Evolutionary conservation across 2,888 invertebrate species (phyloP), one percentile per base, ranked within the genome.

Genomic region (Adineta ricciae): DNA sequence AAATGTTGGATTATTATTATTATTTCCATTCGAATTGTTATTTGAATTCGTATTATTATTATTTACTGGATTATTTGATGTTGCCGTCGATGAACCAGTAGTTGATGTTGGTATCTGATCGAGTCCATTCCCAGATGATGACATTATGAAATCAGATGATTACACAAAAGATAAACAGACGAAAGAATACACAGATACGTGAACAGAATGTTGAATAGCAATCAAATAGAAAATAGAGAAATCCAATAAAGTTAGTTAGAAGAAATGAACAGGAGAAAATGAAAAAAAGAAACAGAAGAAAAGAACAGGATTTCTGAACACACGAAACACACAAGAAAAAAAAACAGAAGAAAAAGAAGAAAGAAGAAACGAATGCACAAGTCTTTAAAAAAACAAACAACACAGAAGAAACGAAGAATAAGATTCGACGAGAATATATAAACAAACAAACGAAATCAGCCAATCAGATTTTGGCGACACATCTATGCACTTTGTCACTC

Each of bases 301-400:
- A 46, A 46, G 46, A 64, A 64, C 64, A 64, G 27, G 32, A 64
- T 64, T 64, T 64, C 32, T 64, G 64, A 64, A 64, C 64, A 64
- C 64, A 64, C 32, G 64, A 64, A 64, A 64, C 64, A 64, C 64
- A 64, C 64, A 64, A 64, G 64, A 64, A 64, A 64, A 64, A 64
- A 64, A 36, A 64, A 32, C 27, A 56, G 32, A 32, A 64, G 32
- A 64, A 64, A 64, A 64, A 64, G 64, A 64, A 64, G 32, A 56
- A 56, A 16, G 32, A 64, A 36, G 64, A 64, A 64, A 32, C 64
- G 64, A 64, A 64, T 27, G 32, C 64, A 27, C 64, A 64, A 19
- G 32, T 32, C 14, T 7, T 27, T 27, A 64, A 64, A 64, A 64
- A 64, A 64, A 64, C 64, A 64, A 64, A 36, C 64, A 64, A 64